Conservation (phyloP, 1,140 invertebrate genomes). For the Megalonaias nervosa region DNA sequence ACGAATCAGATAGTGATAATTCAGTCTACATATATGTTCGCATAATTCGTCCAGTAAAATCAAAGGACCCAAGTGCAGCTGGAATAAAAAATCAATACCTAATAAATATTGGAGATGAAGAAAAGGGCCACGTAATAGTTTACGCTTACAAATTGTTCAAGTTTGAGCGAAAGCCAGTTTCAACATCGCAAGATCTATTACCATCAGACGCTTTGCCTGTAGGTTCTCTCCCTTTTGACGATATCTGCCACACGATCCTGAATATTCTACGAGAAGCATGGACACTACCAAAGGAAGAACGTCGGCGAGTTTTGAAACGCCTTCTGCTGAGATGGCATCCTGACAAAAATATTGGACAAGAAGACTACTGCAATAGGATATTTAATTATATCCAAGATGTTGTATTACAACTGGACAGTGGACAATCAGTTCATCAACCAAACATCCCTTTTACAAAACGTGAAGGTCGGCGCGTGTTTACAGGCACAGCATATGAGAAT, state of each 20-base stretch:
- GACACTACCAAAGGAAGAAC: slow-evolving; percentile 38
- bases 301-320: slow-evolving; percentile 56
- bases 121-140: neutral
- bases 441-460: slow-evolving; percentile 13
- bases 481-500: neutral
- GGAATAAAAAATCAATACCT: slow-evolving; percentile 20
- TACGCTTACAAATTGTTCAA: slow-evolving; percentile 48
- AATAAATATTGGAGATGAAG: slow-evolving; percentile 43
- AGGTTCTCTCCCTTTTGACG: neutral
- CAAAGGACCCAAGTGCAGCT: neutral
- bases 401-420: slow-evolving; percentile 18
- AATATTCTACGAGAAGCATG: slow-evolving; percentile 42
- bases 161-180: slow-evolving; percentile 34
- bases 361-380: slow-evolving; percentile 42
- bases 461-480: slow-evolving; percentile 4
- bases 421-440: neutral
- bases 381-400: slow-evolving; percentile 42
- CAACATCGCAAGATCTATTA: neutral
- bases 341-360: slow-evolving; percentile 54
- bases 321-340: slow-evolving; percentile 62
- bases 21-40: slow-evolving; percentile 3
- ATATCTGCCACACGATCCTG: slow-evolving; percentile 33
- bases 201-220: neutral
- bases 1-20: slow-evolving; percentile 8
- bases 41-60: slow-evolving; percentile 22